Evolutionary conservation across 1,140 invertebrate species (phyloP).

Genomic region (Solenopsis fugax): DNA sequence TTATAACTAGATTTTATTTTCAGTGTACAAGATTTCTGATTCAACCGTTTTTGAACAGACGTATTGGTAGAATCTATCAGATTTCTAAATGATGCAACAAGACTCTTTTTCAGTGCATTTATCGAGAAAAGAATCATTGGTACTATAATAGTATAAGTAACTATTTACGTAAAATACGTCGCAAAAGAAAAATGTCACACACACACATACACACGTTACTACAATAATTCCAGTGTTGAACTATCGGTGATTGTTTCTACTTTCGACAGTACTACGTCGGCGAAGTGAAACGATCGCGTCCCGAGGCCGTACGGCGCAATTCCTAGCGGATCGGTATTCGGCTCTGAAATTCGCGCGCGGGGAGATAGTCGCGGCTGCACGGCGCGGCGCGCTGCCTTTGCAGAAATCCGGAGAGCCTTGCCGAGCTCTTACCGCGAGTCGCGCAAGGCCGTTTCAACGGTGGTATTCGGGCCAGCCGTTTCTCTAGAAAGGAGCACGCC

Average conservation of each 20-base stretch:
- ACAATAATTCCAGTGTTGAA: not conserved
- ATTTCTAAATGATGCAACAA: too few species aligned
- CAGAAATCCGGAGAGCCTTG: slow-evolving; percentile 75
- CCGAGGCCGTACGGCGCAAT: not conserved
- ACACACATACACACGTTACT: too few species aligned
- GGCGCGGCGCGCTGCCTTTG: slow-evolving; percentile 51
- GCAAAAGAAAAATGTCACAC: not conserved
- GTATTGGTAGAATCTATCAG: too few species aligned
- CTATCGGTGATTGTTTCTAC: slow-evolving; percentile 6
- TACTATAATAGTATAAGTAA: not conserved
- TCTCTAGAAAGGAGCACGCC: slow-evolving; percentile 79
- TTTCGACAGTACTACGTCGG: not conserved
- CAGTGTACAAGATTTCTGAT: too few species aligned
- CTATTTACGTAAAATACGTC: not conserved
- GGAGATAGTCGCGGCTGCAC: slow-evolving; percentile 19
- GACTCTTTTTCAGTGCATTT: not conserved
- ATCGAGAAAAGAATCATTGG: not conserved
- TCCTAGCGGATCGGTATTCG: slow-evolving; percentile 43
- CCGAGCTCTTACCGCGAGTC: slow-evolving; percentile 73
- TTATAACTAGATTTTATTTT: too few species aligned
- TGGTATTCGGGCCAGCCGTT: slow-evolving; percentile 79
- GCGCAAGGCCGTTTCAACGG: slow-evolving; percentile 78
- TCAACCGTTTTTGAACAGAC: too few species aligned
- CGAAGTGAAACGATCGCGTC: slow-evolving; percentile 39
- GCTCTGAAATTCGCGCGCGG: slow-evolving; percentile 26